Percentiles rank a stretch among this genome's conserved stretches.
Evolutionary conservation across 2,113 vertebrate genomes (phyloP).

Genomic region (Morone chrysops): DNA sequence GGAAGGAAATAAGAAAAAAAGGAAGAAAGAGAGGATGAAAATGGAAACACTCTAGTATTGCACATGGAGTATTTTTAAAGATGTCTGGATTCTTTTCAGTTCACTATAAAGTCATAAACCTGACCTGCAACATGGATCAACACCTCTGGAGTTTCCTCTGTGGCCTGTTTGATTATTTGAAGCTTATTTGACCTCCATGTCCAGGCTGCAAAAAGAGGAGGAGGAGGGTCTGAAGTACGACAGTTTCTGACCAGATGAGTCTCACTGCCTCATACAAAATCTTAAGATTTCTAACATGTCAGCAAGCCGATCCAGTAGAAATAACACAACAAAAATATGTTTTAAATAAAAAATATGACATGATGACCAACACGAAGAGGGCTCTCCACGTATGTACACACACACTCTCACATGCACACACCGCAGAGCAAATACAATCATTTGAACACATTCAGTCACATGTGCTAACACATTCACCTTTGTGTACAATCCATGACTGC

Average conservation of each 20-base stretch:
- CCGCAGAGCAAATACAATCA: constrained; percentile 64
- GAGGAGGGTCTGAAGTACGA: constrained; percentile 70
- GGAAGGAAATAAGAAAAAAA: not conserved
- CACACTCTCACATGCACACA: not conserved
- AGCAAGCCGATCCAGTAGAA: constrained; percentile 87
- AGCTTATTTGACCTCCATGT: constrained; percentile 89
- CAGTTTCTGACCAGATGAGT: constrained; percentile 72
- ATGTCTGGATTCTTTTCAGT: constrained; percentile 89
- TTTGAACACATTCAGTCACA: constrained; percentile 38
- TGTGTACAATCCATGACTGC: constrained; percentile 22
- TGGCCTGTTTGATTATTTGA: constrained; percentile 62
- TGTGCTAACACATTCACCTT: constrained; percentile 30
- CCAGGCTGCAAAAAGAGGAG: constrained; percentile 85
- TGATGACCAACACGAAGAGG: constrained; percentile 35
- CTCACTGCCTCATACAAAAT: constrained; percentile 78
- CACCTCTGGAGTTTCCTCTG: constrained; percentile 84
- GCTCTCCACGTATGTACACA: constrained; percentile 54
- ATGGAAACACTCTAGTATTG: constrained; percentile 84
- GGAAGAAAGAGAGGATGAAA: not conserved
- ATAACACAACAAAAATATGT: constrained; percentile 46
- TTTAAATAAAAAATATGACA: constrained; percentile 42
- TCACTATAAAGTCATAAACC: constrained; percentile 86
- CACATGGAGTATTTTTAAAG: constrained; percentile 89
- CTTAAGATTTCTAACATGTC: constrained; percentile 59
- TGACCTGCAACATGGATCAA: constrained; percentile 84